Percentiles rank a stretch among this genome's conserved stretches.
phyloP scores from a whole-genome alignment of 2,113 vertebrate genomes.

The Catagonus wagneri region DNA sequence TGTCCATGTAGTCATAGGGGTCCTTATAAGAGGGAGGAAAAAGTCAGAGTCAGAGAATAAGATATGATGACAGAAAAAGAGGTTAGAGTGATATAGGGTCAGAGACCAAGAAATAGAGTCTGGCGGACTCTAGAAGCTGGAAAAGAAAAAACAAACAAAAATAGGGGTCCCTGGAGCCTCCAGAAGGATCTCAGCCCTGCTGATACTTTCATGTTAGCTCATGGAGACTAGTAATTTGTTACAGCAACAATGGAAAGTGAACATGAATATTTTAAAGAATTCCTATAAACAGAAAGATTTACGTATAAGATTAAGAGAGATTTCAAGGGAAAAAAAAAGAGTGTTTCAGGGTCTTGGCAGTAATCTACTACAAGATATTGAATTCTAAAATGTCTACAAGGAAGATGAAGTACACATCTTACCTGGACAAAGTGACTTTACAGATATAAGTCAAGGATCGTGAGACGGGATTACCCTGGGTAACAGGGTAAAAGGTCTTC shows the following conservation, averaged over 20 bases:
- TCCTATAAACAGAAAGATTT: background rate
- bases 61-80: background rate
- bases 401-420: background rate
- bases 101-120: background rate
- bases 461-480: no score
- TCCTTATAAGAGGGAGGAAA: background rate
- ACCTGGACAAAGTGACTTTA: no score
- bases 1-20: background rate
- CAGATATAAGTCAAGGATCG: no score
- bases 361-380: background rate
- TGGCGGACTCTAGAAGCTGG: background rate
- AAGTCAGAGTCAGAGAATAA: background rate
- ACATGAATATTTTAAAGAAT: background rate
- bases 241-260: background rate
- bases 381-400: background rate
- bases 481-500: slow-evolving; percentile 26
- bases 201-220: background rate
- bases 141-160: background rate
- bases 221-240: background rate
- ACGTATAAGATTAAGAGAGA: background rate
- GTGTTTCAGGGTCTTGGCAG: background rate
- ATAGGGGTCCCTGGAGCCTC: background rate
- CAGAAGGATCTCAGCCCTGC: background rate
- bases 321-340: background rate
- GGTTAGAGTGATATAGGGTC: background rate